Conservation (phyloP, 2,888 invertebrate genomes). For the Epistrophe eligans region DNA sequence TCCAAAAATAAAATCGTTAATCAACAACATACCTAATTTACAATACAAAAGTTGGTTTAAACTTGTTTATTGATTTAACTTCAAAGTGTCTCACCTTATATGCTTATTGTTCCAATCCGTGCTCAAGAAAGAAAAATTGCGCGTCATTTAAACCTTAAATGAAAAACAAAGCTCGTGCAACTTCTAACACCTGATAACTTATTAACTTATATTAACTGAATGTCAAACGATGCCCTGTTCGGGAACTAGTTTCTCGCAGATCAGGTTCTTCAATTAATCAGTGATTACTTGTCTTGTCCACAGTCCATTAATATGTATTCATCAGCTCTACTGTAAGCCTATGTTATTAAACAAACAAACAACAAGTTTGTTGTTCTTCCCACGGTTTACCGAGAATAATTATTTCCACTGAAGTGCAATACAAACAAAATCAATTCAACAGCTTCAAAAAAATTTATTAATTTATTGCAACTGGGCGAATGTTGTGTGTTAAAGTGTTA, state of each 20-base stretch:
- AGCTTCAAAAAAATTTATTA: neutral
- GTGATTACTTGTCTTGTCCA: neutral
- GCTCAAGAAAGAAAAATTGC: too few relatives aligned
- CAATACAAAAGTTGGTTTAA: too few relatives aligned
- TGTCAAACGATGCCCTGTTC: neutral
- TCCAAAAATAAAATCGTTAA: too few relatives aligned
- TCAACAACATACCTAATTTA: too few relatives aligned
- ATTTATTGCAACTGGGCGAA: neutral
- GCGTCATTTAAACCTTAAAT: neutral
- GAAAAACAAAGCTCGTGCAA: slow-evolving; percentile 13
- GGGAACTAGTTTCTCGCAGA: slow-evolving; percentile 11
- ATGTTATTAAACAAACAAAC: neutral
- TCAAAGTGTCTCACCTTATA: too few relatives aligned
- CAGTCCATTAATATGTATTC: neutral
- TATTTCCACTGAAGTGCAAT: slow-evolving; percentile 5
- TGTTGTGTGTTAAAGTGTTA: neutral
- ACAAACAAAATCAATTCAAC: slow-evolving; percentile 8
- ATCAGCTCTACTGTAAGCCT: neutral
- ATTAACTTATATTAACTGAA: neutral
- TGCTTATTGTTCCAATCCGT: too few relatives aligned
- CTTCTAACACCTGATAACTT: neutral
- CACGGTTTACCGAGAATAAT: slow-evolving; percentile 1
- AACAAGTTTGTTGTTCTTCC: slow-evolving; percentile 17
- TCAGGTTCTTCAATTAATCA: slow-evolving; percentile 2
- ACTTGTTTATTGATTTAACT: too few relatives aligned